Conservation (phyloP, 35 echinoderm and acorn worm species). For the Hemicentrotus pulcherrimus region DNA sequence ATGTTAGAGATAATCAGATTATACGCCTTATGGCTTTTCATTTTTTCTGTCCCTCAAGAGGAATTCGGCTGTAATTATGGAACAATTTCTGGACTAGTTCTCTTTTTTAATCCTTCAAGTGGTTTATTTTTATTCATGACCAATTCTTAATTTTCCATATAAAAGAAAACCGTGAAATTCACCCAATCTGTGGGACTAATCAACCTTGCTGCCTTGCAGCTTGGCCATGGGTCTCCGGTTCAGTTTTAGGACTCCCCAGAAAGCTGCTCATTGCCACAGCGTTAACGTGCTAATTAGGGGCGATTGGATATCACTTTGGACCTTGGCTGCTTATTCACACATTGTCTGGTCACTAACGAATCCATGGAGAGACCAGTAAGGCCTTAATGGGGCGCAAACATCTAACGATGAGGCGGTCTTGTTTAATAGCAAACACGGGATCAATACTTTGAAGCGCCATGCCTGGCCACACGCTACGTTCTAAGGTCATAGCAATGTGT, state of each 20-base stretch:
- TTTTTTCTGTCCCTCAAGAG: no score
- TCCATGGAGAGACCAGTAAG: neutral
- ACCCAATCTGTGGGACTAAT: neutral
- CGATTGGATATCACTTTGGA: neutral
- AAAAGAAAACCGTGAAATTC: neutral
- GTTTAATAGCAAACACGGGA: neutral
- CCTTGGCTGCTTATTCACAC: neutral
- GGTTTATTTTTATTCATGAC: no score
- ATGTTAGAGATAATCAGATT: no score
- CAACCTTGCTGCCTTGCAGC: neutral
- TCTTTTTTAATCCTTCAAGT: no score
- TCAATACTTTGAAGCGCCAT: neutral
- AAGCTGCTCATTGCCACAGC: neutral
- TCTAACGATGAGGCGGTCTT: neutral
- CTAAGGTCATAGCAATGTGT: neutral
- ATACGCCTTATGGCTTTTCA: no score
- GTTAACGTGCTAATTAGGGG: neutral
- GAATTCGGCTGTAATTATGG: no score
- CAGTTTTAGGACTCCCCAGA: neutral
- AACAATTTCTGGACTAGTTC: no score
- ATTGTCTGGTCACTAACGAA: neutral
- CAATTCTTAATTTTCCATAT: neutral
- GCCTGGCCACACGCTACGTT: neutral
- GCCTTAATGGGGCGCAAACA: neutral
- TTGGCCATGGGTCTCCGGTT: neutral